phyloP scores from a whole-genome alignment of 2,797 vertebrate species.

The Macropodus opercularis region DNA sequence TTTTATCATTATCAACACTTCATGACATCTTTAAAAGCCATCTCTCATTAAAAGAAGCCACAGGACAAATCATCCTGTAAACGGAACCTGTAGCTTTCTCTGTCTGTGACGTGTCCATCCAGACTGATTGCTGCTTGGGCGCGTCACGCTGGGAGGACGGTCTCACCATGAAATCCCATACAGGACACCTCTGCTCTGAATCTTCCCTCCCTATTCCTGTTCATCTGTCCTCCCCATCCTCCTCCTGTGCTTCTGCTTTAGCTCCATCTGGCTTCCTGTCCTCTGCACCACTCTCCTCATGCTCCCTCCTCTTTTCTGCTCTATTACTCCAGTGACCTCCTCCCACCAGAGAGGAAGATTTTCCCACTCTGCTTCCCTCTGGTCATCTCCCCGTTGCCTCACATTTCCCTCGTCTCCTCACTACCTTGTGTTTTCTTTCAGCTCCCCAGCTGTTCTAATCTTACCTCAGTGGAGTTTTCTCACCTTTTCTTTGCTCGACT shows the following conservation, averaged over 20 bases:
- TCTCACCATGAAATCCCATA: no score
- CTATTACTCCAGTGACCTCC: conserved; percentile 6
- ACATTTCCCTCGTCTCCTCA: conserved; percentile 4
- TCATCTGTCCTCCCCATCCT: conserved; percentile 21
- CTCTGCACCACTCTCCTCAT: conserved; percentile 9
- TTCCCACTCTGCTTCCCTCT: conserved; percentile 6
- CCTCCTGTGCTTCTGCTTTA: conserved; percentile 34
- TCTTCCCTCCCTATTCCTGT: conserved; percentile 22
- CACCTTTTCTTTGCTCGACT: background rate
- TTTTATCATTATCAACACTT: no score
- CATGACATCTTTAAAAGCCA: no score
- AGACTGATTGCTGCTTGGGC: no score
- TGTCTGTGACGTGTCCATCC: no score
- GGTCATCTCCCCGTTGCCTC: background rate
- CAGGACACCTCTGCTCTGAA: conserved; percentile 28
- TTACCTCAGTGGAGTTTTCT: conserved; percentile 1
- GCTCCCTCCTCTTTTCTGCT: background rate
- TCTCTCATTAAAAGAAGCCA: no score
- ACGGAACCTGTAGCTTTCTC: no score
- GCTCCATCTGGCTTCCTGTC: conserved; percentile 39
- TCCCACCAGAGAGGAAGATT: background rate
- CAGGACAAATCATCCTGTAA: no score
- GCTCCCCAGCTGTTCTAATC: conserved; percentile 19
- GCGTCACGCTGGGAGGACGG: no score
- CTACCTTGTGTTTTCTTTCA: background rate